These are phyloP conservation scores for Aspidoscelis tigris DNA, from an alignment of 2,113 vertebrate genomes.

Conservation along the genomic window DNA sequence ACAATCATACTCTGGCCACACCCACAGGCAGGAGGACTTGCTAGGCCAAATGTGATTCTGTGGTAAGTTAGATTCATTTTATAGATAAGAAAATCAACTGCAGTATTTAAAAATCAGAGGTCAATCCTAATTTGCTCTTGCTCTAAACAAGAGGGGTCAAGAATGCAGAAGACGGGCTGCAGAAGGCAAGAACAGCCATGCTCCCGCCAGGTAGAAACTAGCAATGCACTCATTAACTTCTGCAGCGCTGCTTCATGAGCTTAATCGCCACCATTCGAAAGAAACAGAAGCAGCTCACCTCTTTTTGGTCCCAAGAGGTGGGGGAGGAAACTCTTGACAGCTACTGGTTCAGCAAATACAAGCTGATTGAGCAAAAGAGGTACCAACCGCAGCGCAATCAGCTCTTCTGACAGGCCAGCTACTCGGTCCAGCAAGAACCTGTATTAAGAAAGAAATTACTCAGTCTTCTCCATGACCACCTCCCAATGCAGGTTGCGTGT, in stretches of 20 bases:
- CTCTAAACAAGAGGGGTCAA: background rate
- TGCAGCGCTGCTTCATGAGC: background rate
- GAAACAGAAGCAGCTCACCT: slow-evolving; percentile 75
- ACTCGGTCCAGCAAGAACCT: slow-evolving; percentile 94
- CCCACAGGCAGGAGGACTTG: background rate
- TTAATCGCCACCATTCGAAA: slow-evolving; percentile 3
- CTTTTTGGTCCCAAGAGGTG: slow-evolving; percentile 93
- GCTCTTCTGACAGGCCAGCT: slow-evolving; percentile 88
- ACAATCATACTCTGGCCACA: background rate
- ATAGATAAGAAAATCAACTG: too few species aligned
- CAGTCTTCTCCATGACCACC: slow-evolving; percentile 7
- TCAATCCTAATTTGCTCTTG: background rate
- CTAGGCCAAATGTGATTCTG: background rate
- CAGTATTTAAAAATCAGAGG: background rate
- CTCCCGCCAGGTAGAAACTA: background rate
- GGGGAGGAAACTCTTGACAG: slow-evolving; percentile 97
- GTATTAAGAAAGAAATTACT: slow-evolving; percentile 42
- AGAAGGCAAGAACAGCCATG: background rate
- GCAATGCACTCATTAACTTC: background rate
- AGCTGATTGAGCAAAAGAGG: slow-evolving; percentile 92
- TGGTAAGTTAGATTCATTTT: background rate
- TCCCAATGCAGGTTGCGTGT: background rate
- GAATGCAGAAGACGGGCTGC: background rate
- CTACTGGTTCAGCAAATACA: slow-evolving; percentile 95
- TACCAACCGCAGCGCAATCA: slow-evolving; percentile 89